Base-by-base conservation (phyloP, 2,888 invertebrate genomes). In the Mythimna pallens region DNA sequence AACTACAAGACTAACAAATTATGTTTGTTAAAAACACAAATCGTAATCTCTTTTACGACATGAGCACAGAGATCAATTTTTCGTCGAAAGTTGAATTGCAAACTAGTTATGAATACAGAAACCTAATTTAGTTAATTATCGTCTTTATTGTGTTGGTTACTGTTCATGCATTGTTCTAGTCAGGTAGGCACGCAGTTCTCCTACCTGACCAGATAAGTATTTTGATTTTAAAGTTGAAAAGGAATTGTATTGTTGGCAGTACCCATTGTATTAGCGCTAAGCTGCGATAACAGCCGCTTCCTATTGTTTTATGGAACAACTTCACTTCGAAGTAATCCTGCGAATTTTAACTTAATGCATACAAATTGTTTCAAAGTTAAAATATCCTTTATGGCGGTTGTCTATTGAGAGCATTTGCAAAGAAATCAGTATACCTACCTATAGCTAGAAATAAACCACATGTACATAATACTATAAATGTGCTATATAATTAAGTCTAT, bases 271-370 rank as follows among this genome's bases (percentile, higher is more conserved):
- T 50, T 5, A 43, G 30, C 14, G n/a, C 14, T 40, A 36, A 52
- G 25, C 43, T 1, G 30, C 58, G 70, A 59, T 70, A 63, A 50
- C 22, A 47, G 47, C 12, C 34, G 34, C 1, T 54, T 47, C 9
- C 30, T 54, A 64, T 76, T 70, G 63, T 76, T 47, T 77, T 34
- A 34, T 17, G 40, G 22, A 58, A 52, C 34, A 52, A 57, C 22
- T 25, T 25, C 50, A 4, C 20, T 40, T 54, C 20, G 40, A 50
- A 62, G 22, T n/a, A 34, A 69, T 77, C 10, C 34, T 63, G 25
- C 36, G 43, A 70, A 8, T 52, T 52, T 59, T 17, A 17, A 34
- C 30, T 25, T 30, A 55, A 8, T 10, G 14, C 47, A 17, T 25
- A 47, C 22, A 22, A 10, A 7, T 6, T 22, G 20, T 22, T 20